Evolutionary conservation across 2,888 invertebrate species (phyloP), one percentile per base, ranked within the genome.

Genomic region (Dinocampus coccinellae): DNA sequence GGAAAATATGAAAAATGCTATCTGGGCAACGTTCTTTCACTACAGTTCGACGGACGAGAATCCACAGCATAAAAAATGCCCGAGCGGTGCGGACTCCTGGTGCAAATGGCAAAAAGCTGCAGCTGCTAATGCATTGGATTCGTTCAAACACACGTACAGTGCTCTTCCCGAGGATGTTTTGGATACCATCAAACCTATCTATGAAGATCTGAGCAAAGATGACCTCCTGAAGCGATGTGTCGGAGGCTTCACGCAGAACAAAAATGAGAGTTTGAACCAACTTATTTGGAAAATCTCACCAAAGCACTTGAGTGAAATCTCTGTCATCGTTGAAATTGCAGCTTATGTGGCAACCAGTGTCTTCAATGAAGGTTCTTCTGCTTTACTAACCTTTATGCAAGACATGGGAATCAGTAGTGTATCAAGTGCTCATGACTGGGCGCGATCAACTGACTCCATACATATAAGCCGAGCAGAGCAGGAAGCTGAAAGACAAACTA

Each of bases 361-460:
- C 16, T 80, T 82, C 63, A 82, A 81, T 76, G 79, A 83, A 77
- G 80, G 82, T n/a, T 73, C 67, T 57, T 42, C 72, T 66, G 62
- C 76, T 58, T 69, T 79, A 10, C 67, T 82, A 55, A 62, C 66
- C 10, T 57, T 66, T 70, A 61, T 60, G 55, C 29, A 67, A 36
- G 60, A 60, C 20, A 69, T 69, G 62, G 53, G 52, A 52, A 55
- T 70, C 26, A 70, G 55, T 61, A 33, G 62, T 9, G 65, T 65
- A 42, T 61, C 36, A 69, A 69, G 69, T 34, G 29, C 64, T 58
- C 53, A 61, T 58, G 63, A 63, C n/a, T 67, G 68, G 53, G 68
- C 72, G 63, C 72, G 72, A 58, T 55, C 22, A 29, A 61, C 53
- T 42, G 66, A 71, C 69, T 1, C 1, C 6, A 6, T 26, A 16